Base-by-base conservation (phyloP, 2,797 vertebrate genomes). In the Menidia menidia region DNA sequence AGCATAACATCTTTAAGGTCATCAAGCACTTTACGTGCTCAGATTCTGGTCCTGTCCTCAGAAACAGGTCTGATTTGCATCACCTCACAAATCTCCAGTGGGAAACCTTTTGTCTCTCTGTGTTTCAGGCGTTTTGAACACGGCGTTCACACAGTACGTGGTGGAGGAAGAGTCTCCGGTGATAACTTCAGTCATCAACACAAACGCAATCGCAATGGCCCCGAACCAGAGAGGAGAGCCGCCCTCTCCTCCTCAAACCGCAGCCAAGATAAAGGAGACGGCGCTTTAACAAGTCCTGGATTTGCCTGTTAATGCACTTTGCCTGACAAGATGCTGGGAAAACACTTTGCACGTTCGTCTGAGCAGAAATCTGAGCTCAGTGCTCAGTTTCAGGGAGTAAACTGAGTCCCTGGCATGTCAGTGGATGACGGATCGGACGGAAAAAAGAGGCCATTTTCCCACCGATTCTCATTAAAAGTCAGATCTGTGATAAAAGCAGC, bases 61-160 rank as follows among this genome's bases (percentile, higher is more conserved):
- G 32, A 56, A 48, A 53, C 33, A 25, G 41, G 19, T 15, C 6
- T 1, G 4, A 7, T 52, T 9, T 18, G 32, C 32, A 35, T 45
- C 42, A 39, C 10, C 6, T 44, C 18, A 11, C 45, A 2, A 64
- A 35, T 80, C 3, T 60, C 47, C 54, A 47, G 60, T 31, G 62
- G 25, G 63, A 32, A 68, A 59, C 32, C 60, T 14, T 61, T 39
- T 71, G 12, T 44, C 30, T 50, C 16, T 65, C 32, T 72, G 16
- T 73, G 19, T 14, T 41, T 7, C 83, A 95, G 93, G 89, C 18
- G 43, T 89, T 55, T 79, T 74, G 60, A 93, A 91, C 70, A 91
- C 75, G 1, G 87, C 77, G 18, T 93, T 94, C 56, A 90, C 93
- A 53, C 88, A 89, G 73, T 94, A 94, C 4, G 77, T 75, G 0